phyloP scores from a whole-genome alignment of 1,140 invertebrate genomes.

The Macrobrachium rosenbergii region DNA sequence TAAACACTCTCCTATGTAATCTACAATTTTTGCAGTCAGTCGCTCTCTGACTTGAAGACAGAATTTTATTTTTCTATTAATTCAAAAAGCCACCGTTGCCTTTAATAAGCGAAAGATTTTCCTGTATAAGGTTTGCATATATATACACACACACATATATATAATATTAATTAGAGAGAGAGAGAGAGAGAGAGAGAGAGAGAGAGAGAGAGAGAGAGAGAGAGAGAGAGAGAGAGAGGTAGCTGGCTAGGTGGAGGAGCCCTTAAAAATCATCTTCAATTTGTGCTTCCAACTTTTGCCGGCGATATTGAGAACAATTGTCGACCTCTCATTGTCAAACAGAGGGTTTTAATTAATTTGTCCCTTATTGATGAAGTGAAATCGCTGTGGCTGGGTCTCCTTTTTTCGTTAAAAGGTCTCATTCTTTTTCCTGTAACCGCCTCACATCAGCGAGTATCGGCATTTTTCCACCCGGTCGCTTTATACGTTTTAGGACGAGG shows the following conservation, averaged over 20 bases:
- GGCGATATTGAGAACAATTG: background rate
- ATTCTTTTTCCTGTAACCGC: background rate
- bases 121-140: background rate
- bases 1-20: too few species aligned
- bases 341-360: slow-evolving; percentile 24
- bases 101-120: too few species aligned
- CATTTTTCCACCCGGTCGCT: too few species aligned
- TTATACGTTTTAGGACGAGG: too few species aligned
- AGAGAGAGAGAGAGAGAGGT: slow-evolving; percentile 36
- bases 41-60: background rate
- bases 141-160: slow-evolving; percentile 20
- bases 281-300: background rate
- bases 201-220: slow-evolving; percentile 14
- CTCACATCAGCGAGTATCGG: background rate
- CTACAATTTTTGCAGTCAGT: too few species aligned
- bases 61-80: too few species aligned
- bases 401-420: background rate
- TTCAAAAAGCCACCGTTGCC: too few species aligned
- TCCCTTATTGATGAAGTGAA: slow-evolving; percentile 33
- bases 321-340: slow-evolving; percentile 10
- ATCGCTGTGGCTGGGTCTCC: slow-evolving; percentile 1
- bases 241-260: background rate
- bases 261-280: slow-evolving; percentile 1
- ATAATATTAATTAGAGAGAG: slow-evolving; percentile 7
- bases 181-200: background rate